A percentile compares a stretch with the other conserved stretches of the same genome.
phyloP scores from a whole-genome alignment of 1,140 invertebrate species.

The Adoxophyes honmai region DNA sequence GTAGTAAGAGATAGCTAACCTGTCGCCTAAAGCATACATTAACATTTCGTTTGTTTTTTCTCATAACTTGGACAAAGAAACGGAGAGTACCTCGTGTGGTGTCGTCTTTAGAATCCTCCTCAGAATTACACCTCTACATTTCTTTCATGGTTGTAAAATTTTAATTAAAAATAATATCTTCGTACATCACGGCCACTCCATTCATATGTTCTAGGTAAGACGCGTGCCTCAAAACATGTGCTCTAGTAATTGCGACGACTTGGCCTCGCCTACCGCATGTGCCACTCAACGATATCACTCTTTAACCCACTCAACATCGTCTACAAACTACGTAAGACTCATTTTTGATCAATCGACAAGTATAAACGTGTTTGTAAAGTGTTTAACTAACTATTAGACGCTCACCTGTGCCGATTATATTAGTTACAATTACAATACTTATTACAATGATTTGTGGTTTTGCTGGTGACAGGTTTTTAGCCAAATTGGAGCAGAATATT shows the following conservation, averaged over 20 bases:
- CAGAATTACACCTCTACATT: no score
- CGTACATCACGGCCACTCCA: neutral
- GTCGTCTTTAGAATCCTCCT: no score
- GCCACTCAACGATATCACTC: neutral
- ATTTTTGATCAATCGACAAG: neutral
- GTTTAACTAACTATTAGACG: neutral
- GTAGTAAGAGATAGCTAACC: no score
- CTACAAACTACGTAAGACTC: neutral
- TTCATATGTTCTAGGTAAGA: neutral
- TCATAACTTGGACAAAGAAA: no score
- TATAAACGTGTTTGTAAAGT: neutral
- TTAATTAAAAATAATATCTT: no score
- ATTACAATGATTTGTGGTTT: constrained; percentile 15
- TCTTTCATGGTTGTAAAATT: no score
- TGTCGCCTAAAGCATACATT: no score
- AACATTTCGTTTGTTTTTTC: no score
- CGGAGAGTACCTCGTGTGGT: no score
- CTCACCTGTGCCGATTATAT: constrained; percentile 8
- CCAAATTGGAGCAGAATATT: neutral
- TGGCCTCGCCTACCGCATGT: constrained; percentile 1
- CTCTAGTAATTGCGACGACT: constrained; percentile 3
- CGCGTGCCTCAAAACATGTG: constrained; percentile 14
- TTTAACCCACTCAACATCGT: neutral
- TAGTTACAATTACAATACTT: constrained; percentile 3
- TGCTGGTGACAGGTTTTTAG: constrained; percentile 1